These are phyloP conservation scores for Drosophila eohydei DNA, from an alignment of 2,888 invertebrate genomes.

Conservation along the genomic window DNA sequence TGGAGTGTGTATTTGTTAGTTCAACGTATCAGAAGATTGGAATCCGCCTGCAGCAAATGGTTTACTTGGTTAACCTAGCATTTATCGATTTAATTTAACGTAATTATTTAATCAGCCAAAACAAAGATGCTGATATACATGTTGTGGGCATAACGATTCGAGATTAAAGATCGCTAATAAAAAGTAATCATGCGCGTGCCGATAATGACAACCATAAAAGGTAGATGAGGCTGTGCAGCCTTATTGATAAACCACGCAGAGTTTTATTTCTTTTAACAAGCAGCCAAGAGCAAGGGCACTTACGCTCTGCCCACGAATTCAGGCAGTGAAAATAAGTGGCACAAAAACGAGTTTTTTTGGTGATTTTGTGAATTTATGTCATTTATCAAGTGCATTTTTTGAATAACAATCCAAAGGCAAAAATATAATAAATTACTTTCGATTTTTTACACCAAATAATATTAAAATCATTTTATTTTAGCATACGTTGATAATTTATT, in stretches of 20 bases:
- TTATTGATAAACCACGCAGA: conserved; percentile 43
- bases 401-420: not conserved
- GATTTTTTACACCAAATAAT: not conserved
- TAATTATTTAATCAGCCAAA: conserved; percentile 12
- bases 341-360: conserved; percentile 41
- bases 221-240: conserved; percentile 40
- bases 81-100: conserved; percentile 1
- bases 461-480: not conserved
- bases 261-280: conserved; percentile 16
- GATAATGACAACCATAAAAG: conserved; percentile 31
- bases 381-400: conserved; percentile 23
- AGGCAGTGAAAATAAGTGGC: conserved; percentile 15
- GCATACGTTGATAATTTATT: no score
- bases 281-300: conserved; percentile 19
- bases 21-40: not conserved
- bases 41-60: not conserved
- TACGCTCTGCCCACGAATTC: not conserved
- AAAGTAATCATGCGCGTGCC: conserved; percentile 38
- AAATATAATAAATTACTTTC: conserved; percentile 6
- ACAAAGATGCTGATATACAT: conserved; percentile 9
- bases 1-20: not conserved
- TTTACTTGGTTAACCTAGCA: not conserved
- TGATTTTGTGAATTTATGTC: conserved; percentile 7
- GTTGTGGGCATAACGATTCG: conserved; percentile 19
- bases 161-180: conserved; percentile 23